Evolutionary conservation across 2,113 vertebrate species (phyloP).

Genomic region (Ploceus nigricollis): DNA sequence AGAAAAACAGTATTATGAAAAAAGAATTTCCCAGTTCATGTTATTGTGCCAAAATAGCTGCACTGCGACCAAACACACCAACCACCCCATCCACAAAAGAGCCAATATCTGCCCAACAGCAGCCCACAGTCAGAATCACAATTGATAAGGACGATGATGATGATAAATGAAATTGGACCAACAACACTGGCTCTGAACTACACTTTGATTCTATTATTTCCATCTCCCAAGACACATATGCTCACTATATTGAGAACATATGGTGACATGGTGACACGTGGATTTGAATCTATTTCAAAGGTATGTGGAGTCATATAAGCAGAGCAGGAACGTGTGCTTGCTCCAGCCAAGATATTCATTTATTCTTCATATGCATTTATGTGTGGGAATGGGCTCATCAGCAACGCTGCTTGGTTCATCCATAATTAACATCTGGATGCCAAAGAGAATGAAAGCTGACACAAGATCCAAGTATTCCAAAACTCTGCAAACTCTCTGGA

Average conservation of each 20-base stretch:
- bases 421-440: constrained; percentile 16
- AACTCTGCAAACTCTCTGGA: neutral
- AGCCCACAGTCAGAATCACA: neutral
- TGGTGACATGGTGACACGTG: neutral
- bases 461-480: neutral
- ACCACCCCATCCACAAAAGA: neutral
- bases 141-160: neutral
- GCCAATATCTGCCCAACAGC: neutral
- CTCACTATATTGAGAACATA: neutral
- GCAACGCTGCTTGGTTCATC: accelerated
- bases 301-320: neutral
- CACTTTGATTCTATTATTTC: neutral
- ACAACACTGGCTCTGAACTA: neutral
- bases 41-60: neutral
- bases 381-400: neutral
- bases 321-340: neutral
- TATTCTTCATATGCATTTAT: neutral
- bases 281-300: neutral
- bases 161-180: neutral
- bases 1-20: neutral
- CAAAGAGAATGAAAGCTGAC: neutral
- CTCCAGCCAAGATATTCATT: neutral
- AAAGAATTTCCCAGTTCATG: neutral
- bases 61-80: neutral
- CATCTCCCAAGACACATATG: neutral